phyloP scores from a whole-genome alignment of 1,140 invertebrate genomes.

The Macrobrachium rosenbergii region DNA sequence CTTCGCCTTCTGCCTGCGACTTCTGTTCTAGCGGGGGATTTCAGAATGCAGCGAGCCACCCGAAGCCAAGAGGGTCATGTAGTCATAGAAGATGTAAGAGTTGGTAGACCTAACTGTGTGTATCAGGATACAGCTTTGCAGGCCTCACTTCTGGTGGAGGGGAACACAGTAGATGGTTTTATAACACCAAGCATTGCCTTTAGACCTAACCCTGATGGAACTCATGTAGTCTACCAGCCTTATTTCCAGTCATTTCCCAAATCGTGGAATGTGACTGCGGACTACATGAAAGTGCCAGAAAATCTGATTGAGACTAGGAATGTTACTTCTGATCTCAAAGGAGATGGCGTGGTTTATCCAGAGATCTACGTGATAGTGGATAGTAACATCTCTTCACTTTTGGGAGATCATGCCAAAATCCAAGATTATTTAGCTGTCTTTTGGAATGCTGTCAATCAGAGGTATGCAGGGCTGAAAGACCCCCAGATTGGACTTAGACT shows the following conservation, averaged over 20 bases:
- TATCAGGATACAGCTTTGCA: slow-evolving; percentile 32
- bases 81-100: slow-evolving; percentile 26
- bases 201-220: slow-evolving; percentile 15
- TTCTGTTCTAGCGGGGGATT: slow-evolving; percentile 1
- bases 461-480: slow-evolving; percentile 62
- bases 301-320: neutral
- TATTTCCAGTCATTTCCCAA: neutral
- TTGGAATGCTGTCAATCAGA: slow-evolving; percentile 65
- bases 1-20: slow-evolving; percentile 15
- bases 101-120: neutral
- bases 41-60: slow-evolving; percentile 30
- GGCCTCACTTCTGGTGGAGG: slow-evolving; percentile 10
- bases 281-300: slow-evolving; percentile 40
- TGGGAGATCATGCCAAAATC: slow-evolving; percentile 50
- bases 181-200: slow-evolving; percentile 30
- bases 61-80: slow-evolving; percentile 20
- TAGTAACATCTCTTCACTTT: slow-evolving; percentile 47
- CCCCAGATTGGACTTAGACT: slow-evolving; percentile 60
- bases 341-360: slow-evolving; percentile 20
- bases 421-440: slow-evolving; percentile 64
- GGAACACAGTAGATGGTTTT: slow-evolving; percentile 24
- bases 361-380: slow-evolving; percentile 66
- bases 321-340: neutral
- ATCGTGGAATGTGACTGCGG: neutral
- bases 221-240: slow-evolving; percentile 23